A percentile compares a stretch with the other conserved stretches of the same genome.
These are phyloP conservation scores for Megalurothrips usitatus DNA, from an alignment of 2,888 invertebrate species.

Conservation along the genomic window DNA sequence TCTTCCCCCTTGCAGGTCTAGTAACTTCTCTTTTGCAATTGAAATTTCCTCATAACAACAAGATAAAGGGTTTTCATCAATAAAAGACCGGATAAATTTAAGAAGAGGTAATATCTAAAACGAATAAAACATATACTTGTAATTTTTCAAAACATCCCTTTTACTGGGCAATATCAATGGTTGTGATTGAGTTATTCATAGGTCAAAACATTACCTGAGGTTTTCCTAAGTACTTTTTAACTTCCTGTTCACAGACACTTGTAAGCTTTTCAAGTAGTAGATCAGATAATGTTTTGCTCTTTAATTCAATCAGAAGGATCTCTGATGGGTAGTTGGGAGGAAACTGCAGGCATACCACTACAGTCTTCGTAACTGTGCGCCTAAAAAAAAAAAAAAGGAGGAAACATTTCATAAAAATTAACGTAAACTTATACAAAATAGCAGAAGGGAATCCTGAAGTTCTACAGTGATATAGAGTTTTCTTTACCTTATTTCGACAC, in stretches of 20 bases:
- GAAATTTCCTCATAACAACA: conserved; percentile 67
- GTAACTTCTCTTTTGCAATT: conserved; percentile 53
- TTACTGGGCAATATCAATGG: not conserved
- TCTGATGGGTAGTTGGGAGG: conserved; percentile 58
- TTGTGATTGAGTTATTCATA: not conserved
- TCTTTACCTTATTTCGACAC: conserved; percentile 58
- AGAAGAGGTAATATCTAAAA: conserved; percentile 54
- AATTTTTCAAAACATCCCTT: not conserved
- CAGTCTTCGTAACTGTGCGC: conserved; percentile 57
- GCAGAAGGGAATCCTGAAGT: too few species aligned
- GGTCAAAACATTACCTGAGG: conserved; percentile 48
- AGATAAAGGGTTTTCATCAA: conserved; percentile 65
- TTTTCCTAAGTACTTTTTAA: conserved; percentile 55
- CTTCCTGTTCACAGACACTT: conserved; percentile 58
- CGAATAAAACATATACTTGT: conserved; percentile 29
- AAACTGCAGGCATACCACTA: conserved; percentile 63
- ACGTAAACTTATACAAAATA: conserved; percentile 29
- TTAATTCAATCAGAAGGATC: conserved; percentile 60
- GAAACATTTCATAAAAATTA: not conserved
- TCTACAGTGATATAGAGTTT: not conserved
- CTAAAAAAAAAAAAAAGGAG: conserved; percentile 43
- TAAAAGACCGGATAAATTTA: conserved; percentile 59
- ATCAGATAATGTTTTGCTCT: conserved; percentile 62
- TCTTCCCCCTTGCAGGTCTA: conserved; percentile 43
- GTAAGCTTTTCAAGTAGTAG: conserved; percentile 59